Conservation (phyloP, 2,888 invertebrate genomes). For the Harpalus rubripes region DNA sequence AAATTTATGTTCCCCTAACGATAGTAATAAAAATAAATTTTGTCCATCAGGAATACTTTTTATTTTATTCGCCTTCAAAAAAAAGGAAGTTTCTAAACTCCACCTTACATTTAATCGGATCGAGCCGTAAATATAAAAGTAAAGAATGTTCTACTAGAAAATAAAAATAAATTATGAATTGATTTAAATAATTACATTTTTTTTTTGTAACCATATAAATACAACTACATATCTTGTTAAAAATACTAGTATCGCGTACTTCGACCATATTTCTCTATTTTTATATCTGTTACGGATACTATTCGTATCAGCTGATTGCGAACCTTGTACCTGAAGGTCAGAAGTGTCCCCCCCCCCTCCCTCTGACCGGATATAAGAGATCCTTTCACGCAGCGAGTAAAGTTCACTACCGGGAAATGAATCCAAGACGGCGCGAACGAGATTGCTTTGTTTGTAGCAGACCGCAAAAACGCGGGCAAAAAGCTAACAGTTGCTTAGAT, state of each 20-base stretch:
- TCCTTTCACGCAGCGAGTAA: neutral
- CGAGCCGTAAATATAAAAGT: too few relatives aligned
- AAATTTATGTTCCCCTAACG: too few relatives aligned
- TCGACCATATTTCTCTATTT: neutral
- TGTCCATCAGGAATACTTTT: too few relatives aligned
- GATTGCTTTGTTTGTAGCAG: neutral
- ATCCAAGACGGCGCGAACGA: neutral
- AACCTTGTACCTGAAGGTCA: neutral
- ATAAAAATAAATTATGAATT: too few relatives aligned
- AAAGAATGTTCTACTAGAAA: too few relatives aligned
- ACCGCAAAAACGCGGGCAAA: neutral
- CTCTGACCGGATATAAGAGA: neutral
- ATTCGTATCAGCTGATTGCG: neutral
- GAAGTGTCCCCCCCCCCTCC: neutral
- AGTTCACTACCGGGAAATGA: conserved; percentile 1
- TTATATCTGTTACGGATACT: neutral
- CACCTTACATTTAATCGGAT: too few relatives aligned
- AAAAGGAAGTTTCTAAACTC: too few relatives aligned
- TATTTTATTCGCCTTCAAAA: too few relatives aligned
- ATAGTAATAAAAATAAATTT: too few relatives aligned
- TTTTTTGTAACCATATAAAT: too few relatives aligned
- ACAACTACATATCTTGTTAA: neutral
- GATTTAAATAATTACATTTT: too few relatives aligned
- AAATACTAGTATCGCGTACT: neutral
- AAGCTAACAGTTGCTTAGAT: neutral